A percentile compares a stretch with the other conserved stretches of the same genome.
phyloP scores from a whole-genome alignment of 1,140 invertebrate genomes.

The Drosophila asahinai region DNA sequence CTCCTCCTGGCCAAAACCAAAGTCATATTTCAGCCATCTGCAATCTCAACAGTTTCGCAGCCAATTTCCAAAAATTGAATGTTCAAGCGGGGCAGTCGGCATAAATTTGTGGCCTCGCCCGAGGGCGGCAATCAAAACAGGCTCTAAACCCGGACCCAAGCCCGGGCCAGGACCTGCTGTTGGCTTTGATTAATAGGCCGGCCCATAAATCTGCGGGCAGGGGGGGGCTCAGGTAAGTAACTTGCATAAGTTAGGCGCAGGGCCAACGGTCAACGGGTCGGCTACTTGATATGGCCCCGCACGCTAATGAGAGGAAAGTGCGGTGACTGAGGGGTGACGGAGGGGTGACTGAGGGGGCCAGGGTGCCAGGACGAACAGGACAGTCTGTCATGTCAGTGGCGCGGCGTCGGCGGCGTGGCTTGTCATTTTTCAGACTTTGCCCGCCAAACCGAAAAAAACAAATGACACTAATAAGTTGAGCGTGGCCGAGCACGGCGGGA shows the following conservation, averaged over 20 bases:
- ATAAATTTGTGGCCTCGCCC: constrained; percentile 32
- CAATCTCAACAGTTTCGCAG: constrained; percentile 52
- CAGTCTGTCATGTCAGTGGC: constrained; percentile 45
- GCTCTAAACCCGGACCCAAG: constrained; percentile 12
- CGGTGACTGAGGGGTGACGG: constrained; percentile 1
- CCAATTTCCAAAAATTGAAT: constrained; percentile 53
- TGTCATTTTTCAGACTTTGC: constrained; percentile 60
- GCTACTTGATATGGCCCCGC: constrained; percentile 43
- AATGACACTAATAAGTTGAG: constrained; percentile 63
- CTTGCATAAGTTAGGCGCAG: constrained; percentile 52
- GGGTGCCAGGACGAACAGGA: constrained; percentile 8
- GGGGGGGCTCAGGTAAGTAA: constrained; percentile 44
- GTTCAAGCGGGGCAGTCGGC: constrained; percentile 32
- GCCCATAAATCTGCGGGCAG: constrained; percentile 42
- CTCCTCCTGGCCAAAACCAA: neutral
- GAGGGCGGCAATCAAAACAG: constrained; percentile 30
- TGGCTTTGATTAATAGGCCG: constrained; percentile 59
- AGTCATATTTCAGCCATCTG: constrained; percentile 44
- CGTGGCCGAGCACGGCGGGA: constrained; percentile 15
- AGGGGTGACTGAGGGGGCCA: neutral
- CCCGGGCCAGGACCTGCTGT: constrained; percentile 21
- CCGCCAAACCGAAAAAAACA: constrained; percentile 46
- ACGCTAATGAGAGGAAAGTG: constrained; percentile 54
- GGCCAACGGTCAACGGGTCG: constrained; percentile 43
- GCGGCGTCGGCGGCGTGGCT: constrained; percentile 4